Base-by-base conservation (phyloP, 2,797 vertebrate species). In the Cetoscarus ocellatus region DNA sequence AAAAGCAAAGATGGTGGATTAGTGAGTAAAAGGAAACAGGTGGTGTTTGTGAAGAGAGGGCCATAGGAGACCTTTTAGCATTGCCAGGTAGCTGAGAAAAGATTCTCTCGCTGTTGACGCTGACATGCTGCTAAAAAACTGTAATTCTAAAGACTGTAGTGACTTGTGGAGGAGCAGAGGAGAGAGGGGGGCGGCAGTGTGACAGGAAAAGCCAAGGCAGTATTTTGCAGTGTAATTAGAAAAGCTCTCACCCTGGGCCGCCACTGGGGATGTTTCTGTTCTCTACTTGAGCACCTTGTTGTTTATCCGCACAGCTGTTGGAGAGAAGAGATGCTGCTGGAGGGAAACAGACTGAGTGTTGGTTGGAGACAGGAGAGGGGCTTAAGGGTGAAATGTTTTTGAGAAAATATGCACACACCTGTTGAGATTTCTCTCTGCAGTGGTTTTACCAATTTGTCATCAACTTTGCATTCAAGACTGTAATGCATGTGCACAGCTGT, bases 171-270 rank as follows among this genome's bases (percentile, higher is more conserved):
- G 34, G 14, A 50, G 53, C 47, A 73, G 48, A 51, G 36, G 49
- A 70, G 27, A 67, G 48, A 47, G 56, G 39, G 35, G 35, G 64
- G 27, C 53, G 72, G 58, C 60, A 44, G n/a, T 15, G 59, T 79
- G 57, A 73, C 53, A 63, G 70, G 57, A 59, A 42, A 75, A 62
- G 49, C 34, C 10, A 42, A 59, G 38, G 74, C 60, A 54, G 77
- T 80, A 74, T 82, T 86, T 90, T 86, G 70, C 85, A 62, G 82
- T 73, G 80, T 86, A 85, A 91, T 87, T 88, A 86, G 63, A 81
- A 61, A 82, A 75, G 77, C 84, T 84, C 73, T 83, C 77, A 80
- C 66, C 72, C 63, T 1, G 19, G 63, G 75, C 70, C n/a, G 34
- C 84, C 82, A 63, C 61, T 65, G 74, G 79, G 87, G 76, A 90